Evolutionary conservation across 2,888 invertebrate species (phyloP).

Genomic region (Cerceris ruficornis): DNA sequence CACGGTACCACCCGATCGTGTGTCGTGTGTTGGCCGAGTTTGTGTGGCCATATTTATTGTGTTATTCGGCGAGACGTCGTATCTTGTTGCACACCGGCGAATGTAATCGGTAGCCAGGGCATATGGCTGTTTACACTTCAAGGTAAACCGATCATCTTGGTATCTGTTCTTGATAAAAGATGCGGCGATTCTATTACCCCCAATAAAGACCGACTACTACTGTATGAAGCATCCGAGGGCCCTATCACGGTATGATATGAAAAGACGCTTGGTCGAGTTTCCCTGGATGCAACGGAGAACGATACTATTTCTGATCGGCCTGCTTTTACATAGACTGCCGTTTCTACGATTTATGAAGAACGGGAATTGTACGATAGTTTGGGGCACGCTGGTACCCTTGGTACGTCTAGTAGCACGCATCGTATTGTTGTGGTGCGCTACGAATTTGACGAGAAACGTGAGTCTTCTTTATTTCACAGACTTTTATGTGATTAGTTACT

Average conservation of each 20-base stretch:
- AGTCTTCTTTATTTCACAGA: slow-evolving; percentile 25
- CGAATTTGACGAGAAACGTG: slow-evolving; percentile 45
- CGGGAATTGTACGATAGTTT: slow-evolving; percentile 9
- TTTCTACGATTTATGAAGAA: slow-evolving; percentile 17
- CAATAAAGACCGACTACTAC: slow-evolving; percentile 31
- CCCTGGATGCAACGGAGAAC: slow-evolving; percentile 29
- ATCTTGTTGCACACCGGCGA: slow-evolving; percentile 50
- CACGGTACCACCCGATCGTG: slow-evolving; percentile 58
- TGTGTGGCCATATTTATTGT: slow-evolving; percentile 75
- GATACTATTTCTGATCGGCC: slow-evolving; percentile 27
- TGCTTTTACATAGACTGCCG: slow-evolving; percentile 15
- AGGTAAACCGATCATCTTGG: slow-evolving; percentile 22
- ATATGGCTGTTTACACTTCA: slow-evolving; percentile 40
- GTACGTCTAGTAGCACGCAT: slow-evolving; percentile 19
- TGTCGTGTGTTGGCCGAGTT: slow-evolving; percentile 59
- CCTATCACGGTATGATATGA: slow-evolving; percentile 41
- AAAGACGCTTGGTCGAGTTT: slow-evolving; percentile 49
- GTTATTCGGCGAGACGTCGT: slow-evolving; percentile 61
- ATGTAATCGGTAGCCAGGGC: slow-evolving; percentile 28
- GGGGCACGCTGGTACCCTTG: slow-evolving; percentile 13
- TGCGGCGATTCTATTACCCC: slow-evolving; percentile 27
- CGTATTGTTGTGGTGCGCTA: slow-evolving; percentile 40
- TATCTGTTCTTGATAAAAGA: slow-evolving; percentile 17
- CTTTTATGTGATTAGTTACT: background rate
- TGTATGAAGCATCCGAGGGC: slow-evolving; percentile 31